phyloP scores from a whole-genome alignment of 53 echinoderm and acorn worm genomes.

The Holothuria leucospilota region DNA sequence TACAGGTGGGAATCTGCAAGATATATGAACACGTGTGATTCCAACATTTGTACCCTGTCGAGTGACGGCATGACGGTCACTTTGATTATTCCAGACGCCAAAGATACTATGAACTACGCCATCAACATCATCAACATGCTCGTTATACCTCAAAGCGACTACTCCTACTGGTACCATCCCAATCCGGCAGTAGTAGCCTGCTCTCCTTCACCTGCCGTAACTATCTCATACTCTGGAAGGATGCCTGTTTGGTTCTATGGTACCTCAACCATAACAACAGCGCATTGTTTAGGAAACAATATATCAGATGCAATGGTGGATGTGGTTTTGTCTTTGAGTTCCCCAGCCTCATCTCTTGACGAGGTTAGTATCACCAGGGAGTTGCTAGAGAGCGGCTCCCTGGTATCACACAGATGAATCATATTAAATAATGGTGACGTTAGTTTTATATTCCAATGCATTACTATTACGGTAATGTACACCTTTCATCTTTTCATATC shows the following conservation, averaged over 20 bases:
- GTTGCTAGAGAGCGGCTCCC: too few species aligned
- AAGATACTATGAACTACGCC: constrained; percentile 62
- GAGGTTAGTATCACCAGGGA: constrained; percentile 77
- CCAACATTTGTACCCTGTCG: constrained; percentile 55
- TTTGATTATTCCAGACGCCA: constrained; percentile 59
- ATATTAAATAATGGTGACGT: too few species aligned
- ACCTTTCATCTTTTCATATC: too few species aligned
- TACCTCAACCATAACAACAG: constrained; percentile 27
- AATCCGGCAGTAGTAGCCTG: constrained; percentile 62
- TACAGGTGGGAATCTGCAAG: constrained; percentile 56
- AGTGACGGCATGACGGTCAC: constrained; percentile 61
- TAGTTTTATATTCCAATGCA: too few species aligned
- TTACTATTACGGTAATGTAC: too few species aligned
- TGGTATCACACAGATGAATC: neutral
- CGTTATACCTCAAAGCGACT: constrained; percentile 75
- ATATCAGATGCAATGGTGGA: constrained; percentile 15
- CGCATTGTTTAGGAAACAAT: constrained; percentile 31
- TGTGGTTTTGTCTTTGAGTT: constrained; percentile 49
- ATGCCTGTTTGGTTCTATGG: constrained; percentile 89
- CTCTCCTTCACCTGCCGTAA: neutral
- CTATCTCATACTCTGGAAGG: constrained; percentile 31
- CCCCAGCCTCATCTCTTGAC: constrained; percentile 24
- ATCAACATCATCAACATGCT: constrained; percentile 75
- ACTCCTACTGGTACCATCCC: constrained; percentile 69
- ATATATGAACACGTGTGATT: constrained; percentile 73